Conservation (phyloP, 2,113 vertebrate species). For the Anguilla rostrata region DNA sequence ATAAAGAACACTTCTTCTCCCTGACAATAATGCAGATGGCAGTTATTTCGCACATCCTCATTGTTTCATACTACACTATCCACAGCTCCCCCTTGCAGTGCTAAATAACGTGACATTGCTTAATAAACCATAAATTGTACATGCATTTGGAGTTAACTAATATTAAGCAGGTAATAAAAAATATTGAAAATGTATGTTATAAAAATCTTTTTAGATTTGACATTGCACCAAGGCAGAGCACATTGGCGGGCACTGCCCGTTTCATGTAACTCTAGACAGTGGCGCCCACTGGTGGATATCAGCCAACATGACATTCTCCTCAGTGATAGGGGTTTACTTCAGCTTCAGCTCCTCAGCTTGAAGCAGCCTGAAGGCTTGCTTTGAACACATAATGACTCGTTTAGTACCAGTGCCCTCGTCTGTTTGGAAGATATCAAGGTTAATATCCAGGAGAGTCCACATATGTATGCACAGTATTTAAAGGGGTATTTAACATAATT, state of each 20-base stretch:
- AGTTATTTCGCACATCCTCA: not conserved
- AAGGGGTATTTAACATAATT: not conserved
- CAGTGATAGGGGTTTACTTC: not conserved
- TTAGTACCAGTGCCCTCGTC: not conserved
- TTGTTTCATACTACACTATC: not conserved
- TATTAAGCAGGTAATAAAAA: not conserved
- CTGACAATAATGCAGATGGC: not conserved
- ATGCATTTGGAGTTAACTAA: not conserved
- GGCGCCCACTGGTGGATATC: slow-evolving; percentile 26
- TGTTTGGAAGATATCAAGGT: not conserved
- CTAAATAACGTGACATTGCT: not conserved
- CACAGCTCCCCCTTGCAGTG: too few species aligned
- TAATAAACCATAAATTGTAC: slow-evolving; percentile 6
- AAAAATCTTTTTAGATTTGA: not conserved
- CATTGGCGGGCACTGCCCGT: not conserved
- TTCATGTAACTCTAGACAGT: not conserved
- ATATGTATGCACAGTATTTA: not conserved
- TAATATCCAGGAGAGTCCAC: not conserved
- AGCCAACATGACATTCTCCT: not conserved
- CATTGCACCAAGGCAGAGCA: not conserved
- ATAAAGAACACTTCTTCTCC: not conserved
- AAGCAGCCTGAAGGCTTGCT: not conserved
- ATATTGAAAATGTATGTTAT: not conserved
- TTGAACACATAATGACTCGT: not conserved
- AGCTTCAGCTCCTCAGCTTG: not conserved